Evolutionary conservation across 2,888 invertebrate species (phyloP), one percentile per base, ranked within the genome.

Genomic region (Acrobasis suavella): DNA sequence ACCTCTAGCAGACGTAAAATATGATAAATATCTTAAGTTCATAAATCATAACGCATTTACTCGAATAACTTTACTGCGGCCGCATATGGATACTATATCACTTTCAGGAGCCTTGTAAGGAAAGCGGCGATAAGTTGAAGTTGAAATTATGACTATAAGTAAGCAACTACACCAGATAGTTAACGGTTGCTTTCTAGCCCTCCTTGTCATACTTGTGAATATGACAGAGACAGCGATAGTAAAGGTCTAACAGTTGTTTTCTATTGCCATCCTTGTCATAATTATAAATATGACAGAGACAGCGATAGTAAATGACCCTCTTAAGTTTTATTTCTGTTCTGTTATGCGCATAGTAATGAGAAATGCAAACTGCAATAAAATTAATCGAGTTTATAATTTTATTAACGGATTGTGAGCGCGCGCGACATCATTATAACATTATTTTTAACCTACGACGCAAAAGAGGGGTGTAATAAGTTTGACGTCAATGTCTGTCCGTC

Each of bases 1-100:
- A 77, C 78, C 78, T 75, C 77, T 65, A 70, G 66, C 72, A 76
- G 75, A 74, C 70, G 62, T 60, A 63, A 61, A 54, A 61, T 62
- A 58, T 56, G 51, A 58, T 58, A 56, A 62, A 42, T 51, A 62
- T 62, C 49, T 62, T 62, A 62, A 62, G 50, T 62, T 50, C 50
- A 62, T 58, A 51, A 58, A 58, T 50, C 50, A 62, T 58, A 51
- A 58, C 39, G 39, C 39, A 17, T 56, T 15, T 9, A 56, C 55
- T 60, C 56, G 50, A 62, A 39, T 50, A 14, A 51, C 22, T 51
- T 58, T 32, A 58, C 39, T 51, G 56, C 58, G 58, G 61, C 55
- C 8, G 15, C 17, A 9, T 52, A 51, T 42, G 42, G 2, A 46
- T 14, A 14, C 12, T 46, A 1, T 2, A 14, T 12, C 14, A 6